Evolutionary conservation across 2,797 vertebrate genomes (phyloP), one percentile per base, ranked within the genome.

Genomic region (Meriones psammophilus): DNA sequence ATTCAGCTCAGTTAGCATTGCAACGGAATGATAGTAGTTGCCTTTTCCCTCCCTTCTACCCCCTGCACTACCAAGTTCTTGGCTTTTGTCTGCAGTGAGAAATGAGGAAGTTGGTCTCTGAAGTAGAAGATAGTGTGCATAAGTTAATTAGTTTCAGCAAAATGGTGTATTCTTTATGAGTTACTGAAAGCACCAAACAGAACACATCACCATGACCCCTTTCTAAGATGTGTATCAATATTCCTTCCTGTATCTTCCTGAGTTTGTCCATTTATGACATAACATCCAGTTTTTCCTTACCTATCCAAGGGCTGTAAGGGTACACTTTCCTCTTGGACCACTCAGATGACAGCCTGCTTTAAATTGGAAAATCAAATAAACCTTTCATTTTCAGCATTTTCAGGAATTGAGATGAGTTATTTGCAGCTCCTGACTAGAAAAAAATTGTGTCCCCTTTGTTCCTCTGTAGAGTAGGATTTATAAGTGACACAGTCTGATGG

Each of bases 401-500:
- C 26, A 46, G 76, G 28, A 92, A 83, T 39, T 84, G 60, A 42
- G 8, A 84, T 84, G 60, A 66, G n/a, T 94, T 89, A 83, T 88
- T 28, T 76, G 6, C 78, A 92, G 74, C 10, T 26, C 96, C 30
- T 87, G 56, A 56, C 26, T 88, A 36, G 73, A 81, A 66, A 94
- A 81, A 91, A 81, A 73, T 30, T 8, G 64, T 33, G 0, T 60
- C 68, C 5, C 36, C 26, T 68, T 73, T 33, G 83, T 39, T 77
- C 24, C 18, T n/a, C 12, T 80, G 18, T 42, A 71, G 58, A 91
- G n/a, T 10, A 71, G 36, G 77, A 92, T 89, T 96, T 93, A 74
- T 77, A 96, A 90, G 81, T 94, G 86, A 83, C 71, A 58, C 64
- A 36, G 56, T 95, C 30, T 95, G 81, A 68, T 89, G 94, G 88